Evolutionary conservation across 92 coral and sea anemone genomes (phyloP).

Genomic region (Plumapathes pennacea): DNA sequence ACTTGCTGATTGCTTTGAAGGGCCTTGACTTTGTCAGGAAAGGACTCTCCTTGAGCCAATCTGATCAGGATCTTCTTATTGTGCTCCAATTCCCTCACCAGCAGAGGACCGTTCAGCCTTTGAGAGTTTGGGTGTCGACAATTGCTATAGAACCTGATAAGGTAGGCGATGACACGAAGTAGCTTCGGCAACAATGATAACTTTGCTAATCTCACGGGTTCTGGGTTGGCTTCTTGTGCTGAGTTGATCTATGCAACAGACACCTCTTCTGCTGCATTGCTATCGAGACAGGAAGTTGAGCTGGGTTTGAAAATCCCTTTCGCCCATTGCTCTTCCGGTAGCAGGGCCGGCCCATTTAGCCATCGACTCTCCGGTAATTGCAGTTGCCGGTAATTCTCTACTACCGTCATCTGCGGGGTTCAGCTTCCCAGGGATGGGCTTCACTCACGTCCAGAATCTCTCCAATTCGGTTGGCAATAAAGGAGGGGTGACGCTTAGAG

Average conservation of each 20-base stretch:
- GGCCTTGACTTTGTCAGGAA: slow-evolving; percentile 1
- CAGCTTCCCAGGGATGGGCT: slow-evolving; percentile 22
- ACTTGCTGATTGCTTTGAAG: neutral
- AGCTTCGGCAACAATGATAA: slow-evolving; percentile 12
- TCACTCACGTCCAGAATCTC: slow-evolving; percentile 35
- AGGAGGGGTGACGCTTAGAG: slow-evolving; percentile 26
- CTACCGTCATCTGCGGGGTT: slow-evolving; percentile 44
- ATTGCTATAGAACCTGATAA: neutral
- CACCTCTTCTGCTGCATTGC: neutral
- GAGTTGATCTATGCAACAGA: neutral
- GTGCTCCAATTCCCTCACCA: slow-evolving; percentile 11
- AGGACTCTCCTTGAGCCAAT: slow-evolving; percentile 10
- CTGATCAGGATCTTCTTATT: slow-evolving; percentile 11
- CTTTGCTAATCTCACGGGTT: neutral
- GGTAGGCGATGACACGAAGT: slow-evolving; percentile 12
- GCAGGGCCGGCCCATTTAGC: slow-evolving; percentile 22
- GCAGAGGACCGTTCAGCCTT: slow-evolving; percentile 1
- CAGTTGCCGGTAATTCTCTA: slow-evolving; percentile 16
- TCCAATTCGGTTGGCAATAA: slow-evolving; percentile 33
- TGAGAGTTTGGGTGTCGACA: neutral
- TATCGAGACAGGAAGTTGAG: neutral
- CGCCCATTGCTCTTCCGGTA: slow-evolving; percentile 21
- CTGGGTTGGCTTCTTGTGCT: neutral
- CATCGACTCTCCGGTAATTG: slow-evolving; percentile 20
- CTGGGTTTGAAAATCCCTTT: slow-evolving; percentile 6